Conservation (phyloP, 2,797 vertebrate species). For the Enteromius radiatus region DNA sequence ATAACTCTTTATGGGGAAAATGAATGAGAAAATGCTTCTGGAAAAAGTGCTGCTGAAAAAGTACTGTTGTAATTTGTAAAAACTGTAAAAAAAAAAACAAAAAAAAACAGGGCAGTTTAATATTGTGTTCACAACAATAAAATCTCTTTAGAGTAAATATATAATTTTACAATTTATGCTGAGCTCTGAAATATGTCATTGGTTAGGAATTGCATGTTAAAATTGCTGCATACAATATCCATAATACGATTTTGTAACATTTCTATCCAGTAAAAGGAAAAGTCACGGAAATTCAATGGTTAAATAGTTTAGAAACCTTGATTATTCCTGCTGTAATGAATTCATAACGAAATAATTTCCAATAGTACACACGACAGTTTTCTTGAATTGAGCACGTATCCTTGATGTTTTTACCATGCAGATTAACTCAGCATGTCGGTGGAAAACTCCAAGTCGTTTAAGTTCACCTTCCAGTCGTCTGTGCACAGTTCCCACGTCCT, state of each 20-base stretch:
- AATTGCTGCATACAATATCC: background rate
- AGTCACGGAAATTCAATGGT: background rate
- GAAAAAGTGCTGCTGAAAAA: background rate
- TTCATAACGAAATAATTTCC: background rate
- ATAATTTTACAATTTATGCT: background rate
- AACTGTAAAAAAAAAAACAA: background rate
- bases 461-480: constrained; percentile 92
- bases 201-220: background rate
- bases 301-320: background rate
- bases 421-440: constrained; percentile 81
- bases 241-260: background rate
- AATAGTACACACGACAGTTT: background rate
- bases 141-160: background rate
- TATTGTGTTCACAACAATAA: background rate
- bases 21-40: background rate
- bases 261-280: background rate
- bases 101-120: background rate
- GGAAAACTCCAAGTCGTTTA: constrained; percentile 78
- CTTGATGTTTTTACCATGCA: constrained; percentile 54
- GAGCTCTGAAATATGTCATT: background rate
- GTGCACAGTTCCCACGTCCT: constrained; percentile 88
- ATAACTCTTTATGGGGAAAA: background rate
- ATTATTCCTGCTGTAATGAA: background rate
- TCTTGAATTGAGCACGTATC: constrained; percentile 20
- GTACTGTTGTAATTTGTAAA: background rate